A percentile compares a stretch with the other conserved stretches of the same genome.
Conservation (phyloP, 2,797 vertebrate genomes). For the Gymnoscopelus braueri region DNA sequence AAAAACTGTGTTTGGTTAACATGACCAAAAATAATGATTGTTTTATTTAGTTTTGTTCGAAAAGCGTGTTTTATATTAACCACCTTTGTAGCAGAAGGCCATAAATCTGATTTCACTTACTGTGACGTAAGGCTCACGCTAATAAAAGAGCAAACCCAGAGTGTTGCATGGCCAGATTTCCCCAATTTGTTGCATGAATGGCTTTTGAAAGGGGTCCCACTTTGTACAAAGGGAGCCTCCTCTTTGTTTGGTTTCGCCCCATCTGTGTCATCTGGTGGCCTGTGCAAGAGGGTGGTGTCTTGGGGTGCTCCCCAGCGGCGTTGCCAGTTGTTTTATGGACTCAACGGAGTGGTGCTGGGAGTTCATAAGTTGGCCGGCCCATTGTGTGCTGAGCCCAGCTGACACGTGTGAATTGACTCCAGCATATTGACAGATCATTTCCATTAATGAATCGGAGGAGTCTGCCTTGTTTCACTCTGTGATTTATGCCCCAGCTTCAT, state of each 20-base stretch:
- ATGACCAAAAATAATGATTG: slow-evolving; percentile 34
- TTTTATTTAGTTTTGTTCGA: slow-evolving; percentile 12
- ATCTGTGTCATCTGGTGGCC: slow-evolving; percentile 99
- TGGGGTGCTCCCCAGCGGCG: slow-evolving; percentile 86
- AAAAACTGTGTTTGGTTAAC: slow-evolving; percentile 45
- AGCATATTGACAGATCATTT: slow-evolving; percentile 98
- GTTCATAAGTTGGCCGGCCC: slow-evolving; percentile 93
- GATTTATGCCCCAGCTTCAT: slow-evolving; percentile 84
- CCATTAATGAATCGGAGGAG: slow-evolving; percentile 94
- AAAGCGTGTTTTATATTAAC: slow-evolving; percentile 54
- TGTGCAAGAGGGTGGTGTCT: slow-evolving; percentile 88
- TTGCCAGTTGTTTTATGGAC: slow-evolving; percentile 98
- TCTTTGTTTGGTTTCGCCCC: slow-evolving; percentile 91
- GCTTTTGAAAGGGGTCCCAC: slow-evolving; percentile 88
- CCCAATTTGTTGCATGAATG: slow-evolving; percentile 93
- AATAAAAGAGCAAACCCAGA: slow-evolving; percentile 85
- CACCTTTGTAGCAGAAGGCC: slow-evolving; percentile 57
- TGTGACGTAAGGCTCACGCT: slow-evolving; percentile 76
- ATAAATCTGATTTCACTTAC: slow-evolving; percentile 83
- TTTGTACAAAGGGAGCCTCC: slow-evolving; percentile 89
- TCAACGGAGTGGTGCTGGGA: slow-evolving; percentile 90
- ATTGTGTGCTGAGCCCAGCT: slow-evolving; percentile 93
- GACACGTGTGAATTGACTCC: slow-evolving; percentile 93
- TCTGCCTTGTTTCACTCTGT: slow-evolving; percentile 87
- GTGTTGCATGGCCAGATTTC: slow-evolving; percentile 85